Base-by-base conservation (phyloP, 2,888 invertebrate genomes). In the Cynaeus angustus region DNA sequence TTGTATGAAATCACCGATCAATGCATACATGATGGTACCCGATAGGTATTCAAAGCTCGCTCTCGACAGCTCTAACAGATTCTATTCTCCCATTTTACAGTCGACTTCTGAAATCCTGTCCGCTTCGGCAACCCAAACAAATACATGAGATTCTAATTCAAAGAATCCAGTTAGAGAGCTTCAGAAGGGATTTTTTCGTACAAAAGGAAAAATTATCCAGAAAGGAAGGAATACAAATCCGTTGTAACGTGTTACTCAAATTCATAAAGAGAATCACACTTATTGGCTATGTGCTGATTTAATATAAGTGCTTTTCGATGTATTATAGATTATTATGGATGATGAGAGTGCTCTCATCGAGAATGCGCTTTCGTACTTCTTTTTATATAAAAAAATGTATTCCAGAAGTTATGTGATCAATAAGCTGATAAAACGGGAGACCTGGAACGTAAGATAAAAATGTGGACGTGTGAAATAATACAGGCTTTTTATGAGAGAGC, bases 1-100 rank as follows among this genome's bases (percentile, higher is more conserved):
- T 37, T 16, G 30, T 50, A 45, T 61, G 61, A 61, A 61, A 61
- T 61, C 61, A 50, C 61, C 61, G 61, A 61, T 61, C 61, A 58
- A 37, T 37, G 38, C 33, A 61, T 50, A 38, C 50, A 61, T 26
- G 61, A 61, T 61, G 61, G 61, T 38, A 26, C 38, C 61, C 50
- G 50, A 61, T 61, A 61, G 38, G 50, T 50, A 61, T 61, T 61
- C 61, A 50, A 50, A 61, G 61, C 61, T 61, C 50, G 50, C 48
- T 21, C 61, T 61, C 48, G 50, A 48, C 61, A 50, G 37, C 61
- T 38, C 61, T 37, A 45, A 59, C 28, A 45, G 45, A 59, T 59
- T 61, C 48, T 38, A 61, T 61, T 33, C 50, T n/a, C 48, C 59
- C 59, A 59, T 59, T 59, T 59, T 46, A 33, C 14, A 33, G 59